These are phyloP conservation scores for Chloromyia formosa DNA, from an alignment of 2,888 invertebrate genomes.

Conservation along the genomic window DNA sequence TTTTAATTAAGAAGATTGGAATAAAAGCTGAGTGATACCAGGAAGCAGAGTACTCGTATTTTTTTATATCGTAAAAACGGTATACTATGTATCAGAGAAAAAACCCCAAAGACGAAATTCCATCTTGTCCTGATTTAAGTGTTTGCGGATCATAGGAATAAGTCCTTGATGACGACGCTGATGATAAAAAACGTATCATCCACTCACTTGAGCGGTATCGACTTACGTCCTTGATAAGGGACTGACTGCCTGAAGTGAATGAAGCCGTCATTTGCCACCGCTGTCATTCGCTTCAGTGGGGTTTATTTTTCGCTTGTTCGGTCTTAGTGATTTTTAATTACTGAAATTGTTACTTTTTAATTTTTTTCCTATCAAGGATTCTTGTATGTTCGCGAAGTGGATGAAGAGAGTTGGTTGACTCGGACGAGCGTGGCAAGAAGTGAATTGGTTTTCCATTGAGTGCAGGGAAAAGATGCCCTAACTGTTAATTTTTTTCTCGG, in stretches of 20 bases:
- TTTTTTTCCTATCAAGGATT: slow-evolving; percentile 7
- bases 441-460: neutral
- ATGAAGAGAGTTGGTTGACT: neutral
- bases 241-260: slow-evolving; percentile 5
- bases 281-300: too few relatives aligned
- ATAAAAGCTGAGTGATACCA: neutral
- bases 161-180: slow-evolving; percentile 27
- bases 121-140: slow-evolving; percentile 11
- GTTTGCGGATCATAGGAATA: slow-evolving; percentile 43
- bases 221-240: slow-evolving; percentile 36
- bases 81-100: too few relatives aligned
- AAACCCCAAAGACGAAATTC: slow-evolving; percentile 6
- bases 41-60: neutral
- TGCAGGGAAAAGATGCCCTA: neutral
- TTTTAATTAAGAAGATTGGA: slow-evolving; percentile 42
- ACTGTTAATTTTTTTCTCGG: neutral
- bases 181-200: slow-evolving; percentile 35
- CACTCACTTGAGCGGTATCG: slow-evolving; percentile 39
- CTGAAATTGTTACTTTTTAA: slow-evolving; percentile 34
- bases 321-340: slow-evolving; percentile 33
- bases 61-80: neutral
- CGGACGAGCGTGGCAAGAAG: neutral
- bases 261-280: slow-evolving; percentile 1
- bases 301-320: neutral
- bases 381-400: neutral